These are phyloP conservation scores for Ailuropoda melanoleuca DNA, from an alignment of 2,113 vertebrate species.

Conservation along the genomic window DNA sequence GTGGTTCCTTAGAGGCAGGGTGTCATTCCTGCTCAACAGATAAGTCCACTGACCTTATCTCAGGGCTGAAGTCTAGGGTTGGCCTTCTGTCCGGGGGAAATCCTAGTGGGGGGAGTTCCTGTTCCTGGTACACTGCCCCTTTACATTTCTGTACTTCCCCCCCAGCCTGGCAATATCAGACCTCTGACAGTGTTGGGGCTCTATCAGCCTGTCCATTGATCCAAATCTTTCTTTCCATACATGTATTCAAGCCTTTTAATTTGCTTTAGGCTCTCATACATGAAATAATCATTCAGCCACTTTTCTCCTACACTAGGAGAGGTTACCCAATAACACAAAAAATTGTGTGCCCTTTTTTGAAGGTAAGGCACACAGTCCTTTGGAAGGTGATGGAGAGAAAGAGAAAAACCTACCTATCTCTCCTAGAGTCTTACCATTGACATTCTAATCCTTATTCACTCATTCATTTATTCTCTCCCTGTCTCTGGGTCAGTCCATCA, in stretches of 20 bases:
- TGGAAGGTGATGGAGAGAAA: neutral
- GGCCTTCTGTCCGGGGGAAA: neutral
- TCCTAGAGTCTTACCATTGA: neutral
- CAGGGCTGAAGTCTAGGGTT: neutral
- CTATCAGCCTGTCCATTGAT: neutral
- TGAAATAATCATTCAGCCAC: neutral
- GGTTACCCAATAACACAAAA: neutral
- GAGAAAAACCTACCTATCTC: neutral
- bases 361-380: neutral
- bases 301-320: neutral
- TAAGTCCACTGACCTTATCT: neutral
- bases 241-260: neutral
- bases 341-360: neutral
- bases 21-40: neutral
- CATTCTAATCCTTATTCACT: neutral
- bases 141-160: neutral
- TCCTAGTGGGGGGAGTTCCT: neutral
- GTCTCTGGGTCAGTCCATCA: neutral
- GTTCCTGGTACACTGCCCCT: fast-evolving
- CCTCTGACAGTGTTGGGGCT: neutral
- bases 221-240: neutral
- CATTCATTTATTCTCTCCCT: neutral
- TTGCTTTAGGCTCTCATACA: neutral
- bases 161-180: neutral
- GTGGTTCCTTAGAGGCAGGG: neutral